Conservation (phyloP, 2,113 vertebrate species). For the Casuarius casuarius region DNA sequence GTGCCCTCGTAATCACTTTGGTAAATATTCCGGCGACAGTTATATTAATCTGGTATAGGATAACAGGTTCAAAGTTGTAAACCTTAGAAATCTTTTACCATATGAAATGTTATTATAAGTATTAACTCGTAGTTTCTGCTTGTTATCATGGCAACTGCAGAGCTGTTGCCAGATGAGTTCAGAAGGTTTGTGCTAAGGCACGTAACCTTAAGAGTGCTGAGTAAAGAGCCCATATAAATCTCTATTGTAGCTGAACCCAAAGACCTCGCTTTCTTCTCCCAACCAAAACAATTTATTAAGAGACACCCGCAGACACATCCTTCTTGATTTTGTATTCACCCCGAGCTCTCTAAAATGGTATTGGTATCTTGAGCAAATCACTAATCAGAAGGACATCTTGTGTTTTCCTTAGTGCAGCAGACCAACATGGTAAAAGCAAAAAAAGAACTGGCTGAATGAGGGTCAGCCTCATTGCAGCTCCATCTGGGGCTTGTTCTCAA, state of each 20-base stretch:
- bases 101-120: constrained; percentile 38
- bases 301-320: accelerated
- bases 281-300: background rate
- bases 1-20: constrained; percentile 46
- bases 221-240: background rate
- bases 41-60: constrained; percentile 42
- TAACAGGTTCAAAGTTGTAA: constrained; percentile 81
- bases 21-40: constrained; percentile 60
- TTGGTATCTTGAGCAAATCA: background rate
- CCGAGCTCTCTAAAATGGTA: background rate
- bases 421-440: background rate
- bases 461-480: accelerated
- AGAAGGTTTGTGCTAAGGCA: background rate
- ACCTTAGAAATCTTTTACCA: constrained; percentile 79
- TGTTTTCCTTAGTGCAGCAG: accelerated
- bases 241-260: constrained; percentile 18
- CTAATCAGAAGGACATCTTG: background rate
- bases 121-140: constrained; percentile 36
- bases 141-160: background rate
- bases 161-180: background rate
- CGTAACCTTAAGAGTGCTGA: background rate
- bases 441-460: background rate
- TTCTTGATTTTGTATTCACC: background rate
- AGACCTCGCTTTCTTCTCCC: background rate
- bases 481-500: background rate